These are phyloP conservation scores for Heteropelma amictum DNA, from an alignment of 2,888 invertebrate species.

Conservation along the genomic window DNA sequence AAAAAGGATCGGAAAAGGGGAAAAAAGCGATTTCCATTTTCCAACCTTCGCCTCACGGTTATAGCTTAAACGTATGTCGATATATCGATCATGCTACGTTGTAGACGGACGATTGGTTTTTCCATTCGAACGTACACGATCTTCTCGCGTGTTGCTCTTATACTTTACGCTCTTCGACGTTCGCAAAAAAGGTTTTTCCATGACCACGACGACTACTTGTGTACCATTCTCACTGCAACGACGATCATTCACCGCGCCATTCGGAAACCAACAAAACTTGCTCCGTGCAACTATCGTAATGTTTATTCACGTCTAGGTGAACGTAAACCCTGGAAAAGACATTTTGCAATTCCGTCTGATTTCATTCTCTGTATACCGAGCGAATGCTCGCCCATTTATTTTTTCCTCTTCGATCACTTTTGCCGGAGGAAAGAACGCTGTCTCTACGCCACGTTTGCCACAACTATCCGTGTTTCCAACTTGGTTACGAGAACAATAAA, in stretches of 20 bases:
- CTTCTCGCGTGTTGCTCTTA: too few species aligned
- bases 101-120: conserved; percentile 47
- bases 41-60: conserved; percentile 30
- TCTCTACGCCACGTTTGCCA: neutral
- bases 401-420: neutral
- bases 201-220: conserved; percentile 15
- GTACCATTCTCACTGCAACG: neutral
- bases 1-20: conserved; percentile 3
- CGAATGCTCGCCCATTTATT: neutral
- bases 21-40: conserved; percentile 43
- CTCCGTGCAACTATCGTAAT: conserved; percentile 1
- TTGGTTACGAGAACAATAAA: neutral
- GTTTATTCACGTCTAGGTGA: conserved; percentile 8
- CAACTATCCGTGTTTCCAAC: neutral
- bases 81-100: neutral
- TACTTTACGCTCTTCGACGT: too few species aligned
- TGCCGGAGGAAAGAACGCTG: neutral
- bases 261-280: conserved; percentile 25
- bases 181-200: conserved; percentile 37
- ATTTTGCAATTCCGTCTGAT: conserved; percentile 45
- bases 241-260: conserved; percentile 8
- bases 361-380: conserved; percentile 22
- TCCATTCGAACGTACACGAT: conserved; percentile 48
- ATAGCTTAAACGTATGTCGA: neutral
- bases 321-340: conserved; percentile 15